phyloP scores from a whole-genome alignment of 92 coral and sea anemone species.

The Pocillopora grandis region DNA sequence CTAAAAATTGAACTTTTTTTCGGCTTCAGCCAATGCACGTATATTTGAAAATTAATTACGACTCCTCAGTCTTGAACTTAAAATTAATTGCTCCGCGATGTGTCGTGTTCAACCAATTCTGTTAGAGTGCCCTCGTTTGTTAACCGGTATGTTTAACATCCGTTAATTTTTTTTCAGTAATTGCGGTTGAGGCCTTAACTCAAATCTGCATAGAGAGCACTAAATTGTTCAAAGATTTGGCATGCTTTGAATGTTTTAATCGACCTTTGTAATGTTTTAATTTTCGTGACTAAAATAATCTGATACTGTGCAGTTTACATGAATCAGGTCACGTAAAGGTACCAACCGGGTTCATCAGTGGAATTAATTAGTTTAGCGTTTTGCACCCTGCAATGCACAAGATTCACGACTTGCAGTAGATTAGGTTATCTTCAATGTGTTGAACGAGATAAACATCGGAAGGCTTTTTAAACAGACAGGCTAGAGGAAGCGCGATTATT shows the following conservation, averaged over 20 bases:
- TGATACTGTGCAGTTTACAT: background rate
- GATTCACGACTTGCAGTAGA: background rate
- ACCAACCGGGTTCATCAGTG: background rate
- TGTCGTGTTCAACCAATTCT: no score
- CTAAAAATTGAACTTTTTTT: no score
- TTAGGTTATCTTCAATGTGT: background rate
- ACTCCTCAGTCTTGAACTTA: no score
- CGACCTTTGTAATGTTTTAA: constrained; percentile 3
- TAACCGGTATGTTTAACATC: no score
- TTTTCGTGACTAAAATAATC: constrained; percentile 5
- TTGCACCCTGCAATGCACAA: background rate
- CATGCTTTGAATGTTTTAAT: background rate
- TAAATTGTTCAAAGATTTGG: background rate
- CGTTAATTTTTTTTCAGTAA: no score
- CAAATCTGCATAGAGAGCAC: background rate
- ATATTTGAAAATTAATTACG: no score
- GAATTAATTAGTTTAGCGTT: background rate
- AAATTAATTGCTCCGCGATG: no score
- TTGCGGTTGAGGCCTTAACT: background rate
- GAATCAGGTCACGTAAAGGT: constrained; percentile 15
- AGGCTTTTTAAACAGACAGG: background rate
- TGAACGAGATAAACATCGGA: background rate
- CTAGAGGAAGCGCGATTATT: background rate
- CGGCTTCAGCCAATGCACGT: no score
- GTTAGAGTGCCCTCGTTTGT: no score